Conservation (phyloP, 2,113 vertebrate species). For the Menidia beryllina region DNA sequence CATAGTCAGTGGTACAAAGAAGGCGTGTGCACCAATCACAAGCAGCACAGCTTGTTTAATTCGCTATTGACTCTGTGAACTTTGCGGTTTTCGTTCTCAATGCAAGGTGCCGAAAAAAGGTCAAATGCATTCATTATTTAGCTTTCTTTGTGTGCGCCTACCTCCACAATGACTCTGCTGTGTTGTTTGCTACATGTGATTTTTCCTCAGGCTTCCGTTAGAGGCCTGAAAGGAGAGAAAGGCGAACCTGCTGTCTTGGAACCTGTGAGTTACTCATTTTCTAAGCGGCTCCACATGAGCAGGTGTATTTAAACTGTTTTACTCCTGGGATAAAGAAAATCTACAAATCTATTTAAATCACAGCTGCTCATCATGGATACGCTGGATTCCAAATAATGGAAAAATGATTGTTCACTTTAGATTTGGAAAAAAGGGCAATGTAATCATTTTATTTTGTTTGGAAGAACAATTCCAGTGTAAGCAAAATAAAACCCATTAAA, state of each 20-base stretch:
- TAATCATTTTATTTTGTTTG: too few species aligned
- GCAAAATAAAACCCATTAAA: background rate
- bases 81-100: background rate
- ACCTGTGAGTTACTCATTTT: slow-evolving; percentile 83
- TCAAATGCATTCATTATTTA: background rate
- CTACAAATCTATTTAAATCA: background rate
- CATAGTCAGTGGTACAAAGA: slow-evolving; percentile 9
- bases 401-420: background rate
- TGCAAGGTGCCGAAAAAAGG: slow-evolving; percentile 2
- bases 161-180: slow-evolving; percentile 74
- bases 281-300: background rate
- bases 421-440: background rate
- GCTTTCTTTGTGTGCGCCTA: background rate
- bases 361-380: background rate
- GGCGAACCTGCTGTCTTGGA: slow-evolving; percentile 90
- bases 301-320: background rate
- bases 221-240: slow-evolving; percentile 90
- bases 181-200: slow-evolving; percentile 87
- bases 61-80: background rate
- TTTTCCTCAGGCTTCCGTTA: slow-evolving; percentile 87
- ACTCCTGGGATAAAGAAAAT: background rate
- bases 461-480: too few species aligned
- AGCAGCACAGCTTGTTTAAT: slow-evolving; percentile 33
- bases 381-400: background rate
- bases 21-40: background rate